phyloP scores from a whole-genome alignment of 1,140 invertebrate species.

The Drosophila punjabiensis region DNA sequence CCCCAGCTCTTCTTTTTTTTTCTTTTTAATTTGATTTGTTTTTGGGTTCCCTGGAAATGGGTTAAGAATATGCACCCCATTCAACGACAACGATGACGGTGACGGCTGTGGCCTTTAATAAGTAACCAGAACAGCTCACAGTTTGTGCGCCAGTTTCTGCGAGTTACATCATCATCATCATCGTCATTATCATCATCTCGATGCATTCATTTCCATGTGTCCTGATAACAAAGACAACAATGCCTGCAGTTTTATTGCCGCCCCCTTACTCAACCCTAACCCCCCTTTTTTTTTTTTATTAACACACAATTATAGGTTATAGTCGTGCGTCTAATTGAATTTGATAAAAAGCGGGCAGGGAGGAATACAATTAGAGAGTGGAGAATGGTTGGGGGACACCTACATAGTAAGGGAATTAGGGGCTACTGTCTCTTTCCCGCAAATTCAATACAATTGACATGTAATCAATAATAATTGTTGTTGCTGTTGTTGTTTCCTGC shows the following conservation, averaged over 20 bases:
- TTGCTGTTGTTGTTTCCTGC: slow-evolving; percentile 27
- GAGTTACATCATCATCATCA: slow-evolving; percentile 50
- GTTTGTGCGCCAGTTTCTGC: slow-evolving; percentile 20
- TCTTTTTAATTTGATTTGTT: slow-evolving; percentile 47
- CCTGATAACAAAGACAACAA: slow-evolving; percentile 53
- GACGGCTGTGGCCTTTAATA: slow-evolving; percentile 23
- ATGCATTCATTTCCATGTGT: slow-evolving; percentile 50
- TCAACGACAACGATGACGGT: background rate
- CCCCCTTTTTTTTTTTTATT: slow-evolving; percentile 16
- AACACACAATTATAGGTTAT: slow-evolving; percentile 58
- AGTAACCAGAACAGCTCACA: slow-evolving; percentile 5
- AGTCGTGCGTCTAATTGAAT: slow-evolving; percentile 72
- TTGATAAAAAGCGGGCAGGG: slow-evolving; percentile 43
- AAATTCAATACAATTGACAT: slow-evolving; percentile 68
- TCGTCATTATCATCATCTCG: slow-evolving; percentile 7
- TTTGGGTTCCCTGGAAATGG: slow-evolving; percentile 47
- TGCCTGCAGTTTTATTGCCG: slow-evolving; percentile 32
- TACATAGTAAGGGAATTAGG: slow-evolving; percentile 7
- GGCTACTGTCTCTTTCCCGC: slow-evolving; percentile 21
- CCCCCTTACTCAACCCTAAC: background rate
- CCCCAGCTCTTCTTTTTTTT: background rate
- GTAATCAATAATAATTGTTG: slow-evolving; percentile 76
- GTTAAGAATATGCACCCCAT: slow-evolving; percentile 72
- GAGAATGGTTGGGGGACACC: slow-evolving; percentile 3
- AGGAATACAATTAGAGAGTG: slow-evolving; percentile 36